These are phyloP conservation scores for Struthidea cinerea DNA, from an alignment of 2,113 vertebrate species.

Conservation along the genomic window DNA sequence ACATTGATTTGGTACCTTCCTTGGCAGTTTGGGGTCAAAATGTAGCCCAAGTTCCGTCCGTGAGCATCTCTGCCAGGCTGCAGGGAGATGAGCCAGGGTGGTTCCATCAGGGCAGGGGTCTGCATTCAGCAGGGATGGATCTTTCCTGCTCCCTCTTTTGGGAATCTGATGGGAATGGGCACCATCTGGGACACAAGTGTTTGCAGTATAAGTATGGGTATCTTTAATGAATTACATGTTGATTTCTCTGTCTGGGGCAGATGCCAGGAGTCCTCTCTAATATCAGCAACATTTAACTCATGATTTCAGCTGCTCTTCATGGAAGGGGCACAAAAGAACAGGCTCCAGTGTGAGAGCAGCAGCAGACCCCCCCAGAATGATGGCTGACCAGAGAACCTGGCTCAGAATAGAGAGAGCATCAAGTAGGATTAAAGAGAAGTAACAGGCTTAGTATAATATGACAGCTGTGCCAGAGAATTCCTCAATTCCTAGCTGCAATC, in stretches of 20 bases:
- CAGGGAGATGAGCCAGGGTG: background rate
- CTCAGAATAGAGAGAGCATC: background rate
- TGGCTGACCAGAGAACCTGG: background rate
- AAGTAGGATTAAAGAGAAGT: constrained; percentile 14
- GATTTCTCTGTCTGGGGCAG: background rate
- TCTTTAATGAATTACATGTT: background rate
- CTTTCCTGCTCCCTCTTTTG: background rate
- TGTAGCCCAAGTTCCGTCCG: background rate
- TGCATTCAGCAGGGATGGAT: background rate
- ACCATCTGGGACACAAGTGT: background rate
- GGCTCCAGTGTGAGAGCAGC: background rate
- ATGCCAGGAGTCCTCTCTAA: background rate
- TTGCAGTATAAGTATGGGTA: background rate
- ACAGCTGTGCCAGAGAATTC: constrained; percentile 32
- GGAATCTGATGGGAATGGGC: background rate
- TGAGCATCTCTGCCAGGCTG: background rate
- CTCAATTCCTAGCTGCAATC: background rate
- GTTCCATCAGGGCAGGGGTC: background rate
- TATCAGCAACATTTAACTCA: background rate
- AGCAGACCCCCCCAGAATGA: background rate
- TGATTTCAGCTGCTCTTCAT: background rate
- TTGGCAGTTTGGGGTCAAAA: background rate
- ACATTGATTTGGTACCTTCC: background rate
- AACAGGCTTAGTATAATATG: background rate
- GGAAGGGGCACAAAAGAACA: background rate